Evolutionary conservation across 2,797 vertebrate species (phyloP), one percentile per base, ranked within the genome.

Genomic region (Merluccius polli): DNA sequence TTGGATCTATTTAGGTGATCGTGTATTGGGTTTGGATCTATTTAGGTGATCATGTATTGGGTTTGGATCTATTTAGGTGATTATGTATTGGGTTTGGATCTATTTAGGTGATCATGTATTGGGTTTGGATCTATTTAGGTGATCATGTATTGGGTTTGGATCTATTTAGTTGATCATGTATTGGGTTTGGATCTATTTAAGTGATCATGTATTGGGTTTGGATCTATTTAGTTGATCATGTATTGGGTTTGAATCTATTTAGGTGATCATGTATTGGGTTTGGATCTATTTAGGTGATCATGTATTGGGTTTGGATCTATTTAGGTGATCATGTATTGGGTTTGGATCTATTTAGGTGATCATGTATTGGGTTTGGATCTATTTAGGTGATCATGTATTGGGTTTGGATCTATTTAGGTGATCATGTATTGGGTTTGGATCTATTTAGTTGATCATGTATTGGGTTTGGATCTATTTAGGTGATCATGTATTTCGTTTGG

Each of bases 41-140:
- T 48, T 4, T 15, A 48, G 41, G 4, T 13, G 18, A 70, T 31
- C 5, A 5, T 32, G 68, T 70, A 70, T 30, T 11, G 6, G 7
- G 13, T 15, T 70, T 32, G 29, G 65, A 74, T 73, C 83, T 65
- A 72, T 78, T 38, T 75, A 29, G 35, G 68, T 77, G 72, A 48
- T 74, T 81, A 74, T 71, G 77, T 83, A 48, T 84, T 73, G 77
- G 73, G 77, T n/a, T n/a, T n/a, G n/a, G n/a, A n/a, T n/a, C n/a
- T n/a, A n/a, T n/a, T n/a, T n/a, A n/a, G n/a, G n/a, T 78, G 72
- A 48, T 73, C 80, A 74, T 72, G 78, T 83, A 48, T 84, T 72
- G 77, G 73, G 77, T 76, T 77, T 16, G 41, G 41, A 16, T 48
- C 41, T 48, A 48, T 48, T 16, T 16, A 48, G 41, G 3, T 48